Percentiles rank a stretch among this genome's conserved stretches.
phyloP scores from a whole-genome alignment of 2,113 vertebrate species.

The Aspiorhynchus laticeps region DNA sequence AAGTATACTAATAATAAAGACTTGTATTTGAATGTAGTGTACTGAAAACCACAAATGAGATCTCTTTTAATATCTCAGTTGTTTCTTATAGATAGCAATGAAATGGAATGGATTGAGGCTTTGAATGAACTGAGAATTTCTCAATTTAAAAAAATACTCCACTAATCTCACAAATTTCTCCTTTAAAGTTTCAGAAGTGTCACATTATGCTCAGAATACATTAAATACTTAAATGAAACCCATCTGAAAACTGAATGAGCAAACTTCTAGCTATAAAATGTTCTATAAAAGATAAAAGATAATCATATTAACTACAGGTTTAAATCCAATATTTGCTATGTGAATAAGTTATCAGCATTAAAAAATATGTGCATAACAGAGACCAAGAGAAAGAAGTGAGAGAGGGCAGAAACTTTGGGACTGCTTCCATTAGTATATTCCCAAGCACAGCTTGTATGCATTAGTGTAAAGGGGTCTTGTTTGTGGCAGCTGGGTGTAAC shows the following conservation, averaged over 20 bases:
- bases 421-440: conserved; percentile 11
- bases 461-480: conserved; percentile 33
- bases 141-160: not conserved
- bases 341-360: not conserved
- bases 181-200: not conserved
- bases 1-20: not conserved
- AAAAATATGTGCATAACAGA: not conserved
- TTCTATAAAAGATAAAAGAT: not conserved
- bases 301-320: not conserved
- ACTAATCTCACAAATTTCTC: not conserved
- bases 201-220: not conserved
- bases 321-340: conserved; percentile 12
- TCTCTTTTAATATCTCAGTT: not conserved
- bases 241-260: not conserved
- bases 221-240: not conserved
- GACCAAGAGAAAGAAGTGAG: not conserved
- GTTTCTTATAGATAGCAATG: not conserved
- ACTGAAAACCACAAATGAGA: conserved; percentile 10
- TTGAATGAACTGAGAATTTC: not conserved
- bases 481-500: conserved; percentile 36
- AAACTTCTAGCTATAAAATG: not conserved
- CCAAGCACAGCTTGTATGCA: conserved; percentile 29
- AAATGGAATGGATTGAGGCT: not conserved
- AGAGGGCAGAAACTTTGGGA: conserved; percentile 16
- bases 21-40: not conserved